Percentiles rank a stretch among this genome's conserved stretches.
Conservation (phyloP, 2,888 invertebrate genomes). For the Polydesmus complanatus region DNA sequence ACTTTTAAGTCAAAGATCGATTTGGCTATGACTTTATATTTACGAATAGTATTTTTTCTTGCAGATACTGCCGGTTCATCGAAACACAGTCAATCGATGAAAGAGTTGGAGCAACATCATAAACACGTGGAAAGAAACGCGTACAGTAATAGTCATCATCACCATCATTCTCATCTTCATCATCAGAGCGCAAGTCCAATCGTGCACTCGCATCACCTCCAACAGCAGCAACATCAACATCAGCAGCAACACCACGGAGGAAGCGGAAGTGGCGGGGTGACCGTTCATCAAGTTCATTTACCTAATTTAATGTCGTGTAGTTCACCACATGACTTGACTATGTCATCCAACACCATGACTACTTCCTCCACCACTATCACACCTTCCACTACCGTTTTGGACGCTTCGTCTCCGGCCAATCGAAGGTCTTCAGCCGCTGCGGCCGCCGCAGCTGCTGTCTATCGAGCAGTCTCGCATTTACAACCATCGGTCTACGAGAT, state of each 20-base stretch:
- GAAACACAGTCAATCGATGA: slow-evolving; percentile 9
- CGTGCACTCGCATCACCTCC: slow-evolving; percentile 9
- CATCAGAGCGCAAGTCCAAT: background rate
- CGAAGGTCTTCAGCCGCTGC: slow-evolving; percentile 33
- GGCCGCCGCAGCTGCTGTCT: slow-evolving; percentile 27
- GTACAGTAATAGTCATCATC: slow-evolving; percentile 7
- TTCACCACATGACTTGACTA: slow-evolving; percentile 22
- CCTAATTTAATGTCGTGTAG: slow-evolving; percentile 22
- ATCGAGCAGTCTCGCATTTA: slow-evolving; percentile 51
- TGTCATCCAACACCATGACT: slow-evolving; percentile 19
- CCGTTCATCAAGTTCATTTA: slow-evolving; percentile 19
- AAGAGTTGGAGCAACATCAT: slow-evolving; percentile 6
- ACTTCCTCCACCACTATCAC: slow-evolving; percentile 24
- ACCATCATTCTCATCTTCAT: slow-evolving; percentile 4
- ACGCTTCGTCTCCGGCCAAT: slow-evolving; percentile 27
- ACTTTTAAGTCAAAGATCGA: too few relatives aligned
- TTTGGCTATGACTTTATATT: background rate
- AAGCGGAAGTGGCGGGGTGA: slow-evolving; percentile 4
- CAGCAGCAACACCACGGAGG: slow-evolving; percentile 14
- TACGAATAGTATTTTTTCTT: background rate
- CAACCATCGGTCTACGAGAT: slow-evolving; percentile 95
- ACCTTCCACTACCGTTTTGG: slow-evolving; percentile 23
- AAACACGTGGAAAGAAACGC: background rate
- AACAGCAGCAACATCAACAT: slow-evolving; percentile 10
- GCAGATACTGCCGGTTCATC: slow-evolving; percentile 8